Evolutionary conservation across 2,113 vertebrate species (phyloP), one percentile per base, ranked within the genome.

Genomic region (Aythya baeri): DNA sequence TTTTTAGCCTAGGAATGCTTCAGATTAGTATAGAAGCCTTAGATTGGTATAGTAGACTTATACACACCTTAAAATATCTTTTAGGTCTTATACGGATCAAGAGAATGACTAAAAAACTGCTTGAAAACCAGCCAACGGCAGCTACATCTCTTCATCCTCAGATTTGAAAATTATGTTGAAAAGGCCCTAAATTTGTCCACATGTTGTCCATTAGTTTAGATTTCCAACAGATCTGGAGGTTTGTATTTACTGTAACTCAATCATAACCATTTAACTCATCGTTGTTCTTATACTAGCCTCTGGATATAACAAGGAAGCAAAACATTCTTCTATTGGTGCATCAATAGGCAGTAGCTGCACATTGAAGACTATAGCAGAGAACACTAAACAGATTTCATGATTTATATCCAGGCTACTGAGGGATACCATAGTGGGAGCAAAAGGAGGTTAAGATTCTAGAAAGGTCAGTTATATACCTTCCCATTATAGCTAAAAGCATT

Each of bases 331-430:
- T 78, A 22, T 17, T 58, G 54, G 59, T 66, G 54, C 46, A 74
- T 52, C 50, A 92, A 80, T 62, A 36, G 73, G 50, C 67, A 71
- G 67, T 75, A 91, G 88, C 41, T 43, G n/a, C 68, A 74, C 73
- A 90, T 83, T 77, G 62, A 83, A 74, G 36, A 90, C 59, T 44
- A 88, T 44, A 90, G 44, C 18, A 93, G 75, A 90, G 94, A 93
- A 94, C 20, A 66, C 13, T 0, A 1, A 73, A 66, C 50, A 85
- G 71, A 77, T 88, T 83, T 94, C 25, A 74, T 75, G 13, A 86
- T 58, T 88, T 88, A 86, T 62, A 80, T 25, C 20, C 43, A 73
- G 13, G 31, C 27, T 76, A 13, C n/a, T 49, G 27, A 74, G 46
- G 29, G 34, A 76, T 21, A 62, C 58, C 49, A 29, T 6, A 17